phyloP scores from a whole-genome alignment of 2,888 invertebrate genomes.

The Lithophane leautieri region DNA sequence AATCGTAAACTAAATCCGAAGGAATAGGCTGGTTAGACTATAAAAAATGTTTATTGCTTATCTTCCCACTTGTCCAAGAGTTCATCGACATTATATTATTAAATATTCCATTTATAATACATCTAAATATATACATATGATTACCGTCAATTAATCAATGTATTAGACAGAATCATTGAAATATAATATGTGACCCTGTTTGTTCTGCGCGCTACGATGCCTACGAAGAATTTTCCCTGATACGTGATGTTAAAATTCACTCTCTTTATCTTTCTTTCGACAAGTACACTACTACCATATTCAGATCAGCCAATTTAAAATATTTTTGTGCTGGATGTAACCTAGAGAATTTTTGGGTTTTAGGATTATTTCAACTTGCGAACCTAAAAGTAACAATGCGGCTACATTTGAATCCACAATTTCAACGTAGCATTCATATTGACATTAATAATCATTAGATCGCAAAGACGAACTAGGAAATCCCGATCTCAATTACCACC shows the following conservation, averaged over 20 bases:
- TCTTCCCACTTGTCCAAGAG: constrained; percentile 84
- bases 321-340: not conserved
- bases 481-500: constrained; percentile 17
- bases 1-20: constrained; percentile 76
- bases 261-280: not conserved
- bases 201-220: constrained; percentile 13
- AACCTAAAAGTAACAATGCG: not conserved
- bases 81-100: constrained; percentile 84
- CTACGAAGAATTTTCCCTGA: constrained; percentile 8
- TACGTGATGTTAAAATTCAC: not conserved
- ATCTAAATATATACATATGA: constrained; percentile 85
- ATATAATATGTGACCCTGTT: constrained; percentile 42
- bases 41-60: constrained; percentile 87
- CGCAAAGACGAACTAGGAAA: constrained; percentile 15
- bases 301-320: not conserved
- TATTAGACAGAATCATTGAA: constrained; percentile 35
- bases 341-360: not conserved
- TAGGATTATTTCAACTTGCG: not conserved
- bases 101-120: constrained; percentile 84
- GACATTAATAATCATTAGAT: not conserved
- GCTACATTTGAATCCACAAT: not conserved
- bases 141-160: constrained; percentile 83
- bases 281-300: constrained; percentile 7
- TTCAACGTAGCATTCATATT: not conserved
- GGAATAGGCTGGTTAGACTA: constrained; percentile 79